phyloP scores from a whole-genome alignment of 2,113 vertebrate genomes.

The Pandion haliaetus region DNA sequence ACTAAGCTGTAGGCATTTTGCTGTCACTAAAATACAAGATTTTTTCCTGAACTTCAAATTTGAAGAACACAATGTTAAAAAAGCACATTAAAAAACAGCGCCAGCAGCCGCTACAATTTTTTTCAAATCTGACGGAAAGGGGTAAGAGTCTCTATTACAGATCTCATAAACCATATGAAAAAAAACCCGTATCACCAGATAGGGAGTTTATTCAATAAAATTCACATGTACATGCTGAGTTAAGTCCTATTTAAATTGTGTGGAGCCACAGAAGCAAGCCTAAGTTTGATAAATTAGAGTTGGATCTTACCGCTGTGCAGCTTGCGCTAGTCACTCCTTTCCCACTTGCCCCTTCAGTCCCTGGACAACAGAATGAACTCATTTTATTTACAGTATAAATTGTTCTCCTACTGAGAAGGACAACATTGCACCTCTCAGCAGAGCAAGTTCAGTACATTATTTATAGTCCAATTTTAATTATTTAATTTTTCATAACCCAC shows the following conservation, averaged over 20 bases:
- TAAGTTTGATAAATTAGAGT: neutral
- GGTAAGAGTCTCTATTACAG: neutral
- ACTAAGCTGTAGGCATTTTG: conserved; percentile 19
- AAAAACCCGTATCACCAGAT: neutral
- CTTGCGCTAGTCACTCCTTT: neutral
- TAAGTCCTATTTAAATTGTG: neutral
- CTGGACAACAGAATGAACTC: neutral
- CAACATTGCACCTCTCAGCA: neutral
- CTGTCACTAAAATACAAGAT: conserved; percentile 19
- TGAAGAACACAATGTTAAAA: conserved; percentile 8
- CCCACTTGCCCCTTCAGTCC: neutral
- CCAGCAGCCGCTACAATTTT: neutral
- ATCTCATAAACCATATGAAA: neutral
- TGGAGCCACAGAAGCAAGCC: neutral
- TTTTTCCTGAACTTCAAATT: neutral
- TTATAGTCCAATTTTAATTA: conserved; percentile 34
- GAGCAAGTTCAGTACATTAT: neutral
- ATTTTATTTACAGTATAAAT: conserved; percentile 30
- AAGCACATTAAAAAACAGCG: neutral
- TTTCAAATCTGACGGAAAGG: neutral
- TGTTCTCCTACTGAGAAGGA: neutral
- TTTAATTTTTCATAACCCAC: neutral
- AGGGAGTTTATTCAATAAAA: neutral
- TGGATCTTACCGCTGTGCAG: neutral
- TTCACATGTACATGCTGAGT: neutral